Base-by-base conservation (phyloP, 2,113 vertebrate genomes). In the Gallinago paraguaiae region DNA sequence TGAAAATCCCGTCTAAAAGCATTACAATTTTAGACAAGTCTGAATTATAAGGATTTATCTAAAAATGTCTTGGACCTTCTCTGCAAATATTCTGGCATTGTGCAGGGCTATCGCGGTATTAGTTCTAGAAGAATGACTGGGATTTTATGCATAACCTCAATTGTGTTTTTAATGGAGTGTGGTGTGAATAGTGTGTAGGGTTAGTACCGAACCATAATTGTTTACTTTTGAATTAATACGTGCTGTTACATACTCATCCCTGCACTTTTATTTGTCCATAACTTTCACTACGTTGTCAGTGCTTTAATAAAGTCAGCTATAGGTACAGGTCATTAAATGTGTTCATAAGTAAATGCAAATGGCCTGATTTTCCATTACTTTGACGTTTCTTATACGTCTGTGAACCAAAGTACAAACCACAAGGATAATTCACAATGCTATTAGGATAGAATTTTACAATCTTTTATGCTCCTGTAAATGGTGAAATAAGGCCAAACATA, bases 41-140 rank as follows among this genome's bases (percentile, higher is more conserved):
- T 85, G 45, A 86, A 33, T 54, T 65, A 18, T 0, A 61, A 69
- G 23, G 11, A 50, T 70, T 54, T 6, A 22, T 91, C 25, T 91
- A 43, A 79, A 93, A 82, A 54, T 59, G 43, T 35, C 8, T 76
- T 82, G n/a, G 54, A 45, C 41, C n/a, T 79, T 92, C 70, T 89
- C 86, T 94, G 86, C 81, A 96, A 95, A 89, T 93, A 74, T 92
- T 91, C 46, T 57, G 83, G 67, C 37, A 51, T 64, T 63, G 53
- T 2, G 0, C 54, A 56, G 31, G 5, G 6, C 75, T 79, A 54
- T 69, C 5, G 2, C 43, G 43, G n/a, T 80, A 8, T 41, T 80
- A 37, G 23, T 82, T 56, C 35, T 33, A 7, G 69, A 24, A 93
- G 51, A 76, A 33, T 61, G 20, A 25, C 8, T 46, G 50, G 24